These are phyloP conservation scores for Crocodylus rhombifer DNA, from an alignment of 2,797 vertebrate genomes.

Conservation along the genomic window DNA sequence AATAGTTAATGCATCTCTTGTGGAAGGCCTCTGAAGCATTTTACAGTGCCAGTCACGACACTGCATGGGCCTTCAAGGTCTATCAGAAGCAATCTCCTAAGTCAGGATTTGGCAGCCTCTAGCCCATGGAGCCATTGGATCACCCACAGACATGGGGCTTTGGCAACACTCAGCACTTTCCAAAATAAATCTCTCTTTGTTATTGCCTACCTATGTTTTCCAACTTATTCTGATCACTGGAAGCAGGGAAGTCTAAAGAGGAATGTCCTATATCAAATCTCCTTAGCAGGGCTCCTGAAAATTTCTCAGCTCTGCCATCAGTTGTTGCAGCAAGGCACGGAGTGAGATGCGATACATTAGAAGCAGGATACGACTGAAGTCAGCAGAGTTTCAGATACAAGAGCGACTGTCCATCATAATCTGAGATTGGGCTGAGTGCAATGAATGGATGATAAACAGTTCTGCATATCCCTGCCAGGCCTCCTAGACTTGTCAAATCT, in stretches of 20 bases:
- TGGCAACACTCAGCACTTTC: too few species aligned
- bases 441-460: background rate
- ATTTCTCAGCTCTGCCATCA: background rate
- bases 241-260: background rate
- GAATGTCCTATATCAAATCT: too few species aligned
- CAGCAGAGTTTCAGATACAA: background rate
- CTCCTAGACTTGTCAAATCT: background rate
- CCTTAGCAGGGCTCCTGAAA: too few species aligned
- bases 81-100: background rate
- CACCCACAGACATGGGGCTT: too few species aligned
- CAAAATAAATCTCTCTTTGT: background rate
- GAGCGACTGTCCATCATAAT: background rate
- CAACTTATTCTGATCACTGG: background rate
- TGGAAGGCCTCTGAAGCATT: background rate
- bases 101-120: background rate
- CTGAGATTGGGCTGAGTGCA: background rate
- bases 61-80: background rate
- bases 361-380: background rate
- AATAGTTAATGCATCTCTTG: background rate
- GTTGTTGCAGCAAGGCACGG: background rate
- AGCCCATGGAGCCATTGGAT: background rate
- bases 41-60: background rate
- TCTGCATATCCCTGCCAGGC: background rate
- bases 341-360: background rate
- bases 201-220: accelerated